Percentiles rank a stretch among this genome's conserved stretches.
phyloP scores from a whole-genome alignment of 2,888 invertebrate species.

The Agrotis exclamationis region DNA sequence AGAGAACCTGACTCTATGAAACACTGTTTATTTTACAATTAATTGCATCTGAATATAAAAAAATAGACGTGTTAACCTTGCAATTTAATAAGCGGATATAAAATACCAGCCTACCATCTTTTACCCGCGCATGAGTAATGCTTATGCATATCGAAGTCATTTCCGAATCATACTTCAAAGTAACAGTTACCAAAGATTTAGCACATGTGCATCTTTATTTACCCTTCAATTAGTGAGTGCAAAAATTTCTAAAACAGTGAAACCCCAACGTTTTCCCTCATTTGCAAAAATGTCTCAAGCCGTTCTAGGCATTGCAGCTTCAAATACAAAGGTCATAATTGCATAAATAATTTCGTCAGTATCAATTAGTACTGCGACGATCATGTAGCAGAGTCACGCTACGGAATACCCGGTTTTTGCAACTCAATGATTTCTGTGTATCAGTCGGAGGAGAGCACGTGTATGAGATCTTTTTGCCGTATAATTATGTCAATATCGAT shows the following conservation, averaged over 20 bases:
- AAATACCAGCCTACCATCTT: conserved; percentile 1
- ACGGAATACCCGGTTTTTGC: conserved; percentile 66
- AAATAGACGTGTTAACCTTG: not conserved
- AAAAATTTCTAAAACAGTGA: conserved; percentile 39
- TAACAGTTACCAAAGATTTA: conserved; percentile 42
- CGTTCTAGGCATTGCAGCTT: not conserved
- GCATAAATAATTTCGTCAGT: conserved; percentile 52
- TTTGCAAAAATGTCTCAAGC: not conserved
- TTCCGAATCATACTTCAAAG: conserved; percentile 36
- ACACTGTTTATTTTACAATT: not conserved
- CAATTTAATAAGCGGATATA: not conserved
- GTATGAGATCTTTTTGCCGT: conserved; percentile 64
- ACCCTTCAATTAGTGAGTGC: conserved; percentile 21
- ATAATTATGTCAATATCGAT: conserved; percentile 65
- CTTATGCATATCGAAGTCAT: conserved; percentile 17
- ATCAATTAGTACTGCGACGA: conserved; percentile 27
- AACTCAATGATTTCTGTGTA: conserved; percentile 59
- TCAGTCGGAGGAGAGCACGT: conserved; percentile 42
- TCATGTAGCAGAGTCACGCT: conserved; percentile 50
- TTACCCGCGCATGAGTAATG: conserved; percentile 26
- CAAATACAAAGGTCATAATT: conserved; percentile 29
- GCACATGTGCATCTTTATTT: conserved; percentile 47
- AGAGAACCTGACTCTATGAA: no score
- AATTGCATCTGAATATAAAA: not conserved
- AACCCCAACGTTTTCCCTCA: conserved; percentile 14